Conservation (phyloP, 2,113 vertebrate species). For the Brachypteracias leptosomus region DNA sequence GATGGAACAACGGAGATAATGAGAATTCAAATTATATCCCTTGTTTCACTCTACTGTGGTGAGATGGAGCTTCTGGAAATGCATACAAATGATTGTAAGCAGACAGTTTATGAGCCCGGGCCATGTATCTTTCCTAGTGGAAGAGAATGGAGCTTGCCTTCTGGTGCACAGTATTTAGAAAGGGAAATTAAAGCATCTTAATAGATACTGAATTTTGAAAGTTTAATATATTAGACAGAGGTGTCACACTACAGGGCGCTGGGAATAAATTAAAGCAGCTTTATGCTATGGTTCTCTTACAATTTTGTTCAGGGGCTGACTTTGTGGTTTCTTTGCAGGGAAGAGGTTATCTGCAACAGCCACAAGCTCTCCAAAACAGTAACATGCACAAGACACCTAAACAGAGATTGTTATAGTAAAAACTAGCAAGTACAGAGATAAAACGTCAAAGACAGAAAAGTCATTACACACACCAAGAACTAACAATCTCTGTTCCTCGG, state of each 20-base stretch:
- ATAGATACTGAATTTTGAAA: slow-evolving; percentile 53
- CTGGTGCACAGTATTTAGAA: not conserved
- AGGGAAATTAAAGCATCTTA: slow-evolving; percentile 45
- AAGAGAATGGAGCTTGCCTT: not conserved
- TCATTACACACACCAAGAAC: not conserved
- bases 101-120: not conserved
- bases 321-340: not conserved
- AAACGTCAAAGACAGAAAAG: not conserved
- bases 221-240: not conserved
- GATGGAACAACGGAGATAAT: not conserved
- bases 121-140: not conserved
- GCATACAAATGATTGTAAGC: not conserved
- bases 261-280: slow-evolving; percentile 3
- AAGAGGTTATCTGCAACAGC: not conserved
- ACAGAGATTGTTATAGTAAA: not conserved
- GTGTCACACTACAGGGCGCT: not conserved
- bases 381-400: not conserved
- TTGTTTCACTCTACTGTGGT: not conserved
- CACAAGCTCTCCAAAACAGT: not conserved
- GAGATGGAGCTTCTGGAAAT: not conserved
- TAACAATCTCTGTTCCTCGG: not conserved
- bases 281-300: not conserved
- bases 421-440: not conserved
- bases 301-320: not conserved
- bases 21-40: not conserved